Conservation (phyloP, 2,888 invertebrate species). For the Dugesia japonica region DNA sequence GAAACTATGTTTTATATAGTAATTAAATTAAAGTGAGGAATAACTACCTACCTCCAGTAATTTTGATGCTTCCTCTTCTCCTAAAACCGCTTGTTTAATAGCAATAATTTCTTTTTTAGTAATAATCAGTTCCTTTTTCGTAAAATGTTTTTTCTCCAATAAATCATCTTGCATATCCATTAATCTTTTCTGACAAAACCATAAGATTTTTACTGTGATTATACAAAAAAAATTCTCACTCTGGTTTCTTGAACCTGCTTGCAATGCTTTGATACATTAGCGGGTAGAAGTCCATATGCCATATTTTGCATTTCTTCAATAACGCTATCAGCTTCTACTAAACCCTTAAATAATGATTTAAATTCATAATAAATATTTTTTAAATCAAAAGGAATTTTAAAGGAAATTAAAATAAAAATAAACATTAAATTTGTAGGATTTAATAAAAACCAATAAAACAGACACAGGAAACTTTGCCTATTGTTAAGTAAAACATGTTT, state of each 20-base stretch:
- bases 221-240: not conserved
- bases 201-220: not conserved
- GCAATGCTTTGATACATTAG: not conserved
- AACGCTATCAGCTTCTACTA: not conserved
- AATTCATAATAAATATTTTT: not conserved
- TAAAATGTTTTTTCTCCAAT: not conserved
- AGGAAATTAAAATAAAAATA: no score
- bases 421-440: no score
- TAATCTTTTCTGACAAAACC: not conserved
- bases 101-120: not conserved
- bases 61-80: not conserved
- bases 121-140: not conserved
- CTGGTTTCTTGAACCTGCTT: not conserved
- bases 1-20: no score
- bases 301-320: not conserved
- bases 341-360: not conserved
- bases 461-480: no score
- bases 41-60: not conserved
- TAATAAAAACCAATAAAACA: no score
- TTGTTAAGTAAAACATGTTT: no score
- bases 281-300: not conserved
- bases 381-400: no score
- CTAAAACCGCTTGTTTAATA: not conserved
- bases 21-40: no score
- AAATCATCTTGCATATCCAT: slow-evolving; percentile 20